Conservation (phyloP, 1,140 invertebrate genomes). For the Ceratoteleas bidentatus region DNA sequence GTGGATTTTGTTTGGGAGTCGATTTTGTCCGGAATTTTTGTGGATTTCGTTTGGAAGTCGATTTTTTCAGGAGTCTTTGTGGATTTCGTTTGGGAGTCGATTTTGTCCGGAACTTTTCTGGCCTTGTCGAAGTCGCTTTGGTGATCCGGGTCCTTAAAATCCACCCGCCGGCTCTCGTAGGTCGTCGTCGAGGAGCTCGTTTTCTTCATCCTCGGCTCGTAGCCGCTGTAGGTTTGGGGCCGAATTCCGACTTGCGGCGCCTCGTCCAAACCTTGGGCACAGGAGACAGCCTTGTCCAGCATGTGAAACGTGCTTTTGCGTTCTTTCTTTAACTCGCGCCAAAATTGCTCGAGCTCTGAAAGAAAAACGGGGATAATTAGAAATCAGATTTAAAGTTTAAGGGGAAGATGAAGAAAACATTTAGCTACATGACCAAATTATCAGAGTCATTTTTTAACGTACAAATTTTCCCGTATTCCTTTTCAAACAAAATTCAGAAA, state of each 20-base stretch:
- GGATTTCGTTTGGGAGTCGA: slow-evolving; percentile 24
- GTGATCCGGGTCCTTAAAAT: slow-evolving; percentile 71
- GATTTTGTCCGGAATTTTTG: too few relatives aligned
- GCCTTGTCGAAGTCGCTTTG: slow-evolving; percentile 4
- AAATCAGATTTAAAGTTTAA: too few relatives aligned
- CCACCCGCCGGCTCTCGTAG: slow-evolving; percentile 70
- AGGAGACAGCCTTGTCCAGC: slow-evolving; percentile 86
- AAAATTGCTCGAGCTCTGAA: slow-evolving; percentile 86
- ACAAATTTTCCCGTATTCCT: too few relatives aligned
- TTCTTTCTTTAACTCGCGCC: slow-evolving; percentile 85
- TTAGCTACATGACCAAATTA: too few relatives aligned
- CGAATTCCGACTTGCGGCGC: slow-evolving; percentile 76
- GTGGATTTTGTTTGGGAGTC: too few relatives aligned
- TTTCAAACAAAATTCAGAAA: too few relatives aligned
- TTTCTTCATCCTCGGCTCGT: slow-evolving; percentile 73
- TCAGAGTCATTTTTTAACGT: too few relatives aligned
- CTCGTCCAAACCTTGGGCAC: slow-evolving; percentile 85
- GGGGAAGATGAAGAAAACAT: too few relatives aligned
- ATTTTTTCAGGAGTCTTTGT: slow-evolving; percentile 51
- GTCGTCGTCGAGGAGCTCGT: slow-evolving; percentile 47
- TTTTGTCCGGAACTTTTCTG: slow-evolving; percentile 63
- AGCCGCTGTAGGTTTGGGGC: slow-evolving; percentile 86
- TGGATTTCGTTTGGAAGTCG: slow-evolving; percentile 16
- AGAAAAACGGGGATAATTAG: not conserved
- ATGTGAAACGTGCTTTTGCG: slow-evolving; percentile 81